A percentile compares a stretch with the other conserved stretches of the same genome.
These are phyloP conservation scores for Anagrus nilaparvatae DNA, from an alignment of 1,140 invertebrate species.

Conservation along the genomic window DNA sequence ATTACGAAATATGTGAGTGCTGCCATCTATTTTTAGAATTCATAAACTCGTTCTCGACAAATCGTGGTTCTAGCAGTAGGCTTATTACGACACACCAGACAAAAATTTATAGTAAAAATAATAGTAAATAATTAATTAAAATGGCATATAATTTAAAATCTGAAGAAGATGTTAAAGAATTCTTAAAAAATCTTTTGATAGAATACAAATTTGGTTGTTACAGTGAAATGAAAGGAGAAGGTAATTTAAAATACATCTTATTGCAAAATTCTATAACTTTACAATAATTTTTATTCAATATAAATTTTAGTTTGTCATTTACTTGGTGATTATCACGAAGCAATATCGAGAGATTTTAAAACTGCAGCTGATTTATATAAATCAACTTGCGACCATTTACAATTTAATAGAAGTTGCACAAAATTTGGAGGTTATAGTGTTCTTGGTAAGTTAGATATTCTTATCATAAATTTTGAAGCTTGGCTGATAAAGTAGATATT, in stretches of 20 bases:
- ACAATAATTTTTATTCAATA: not conserved
- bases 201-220: constrained; percentile 89
- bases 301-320: constrained; percentile 82
- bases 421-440: constrained; percentile 68
- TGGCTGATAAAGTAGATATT: too few relatives aligned
- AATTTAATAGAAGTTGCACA: constrained; percentile 71
- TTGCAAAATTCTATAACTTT: not conserved
- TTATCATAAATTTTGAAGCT: too few relatives aligned
- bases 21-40: not conserved
- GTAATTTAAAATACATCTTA: too few relatives aligned
- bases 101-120: constrained; percentile 1
- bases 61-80: not conserved
- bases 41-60: not conserved
- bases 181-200: constrained; percentile 76
- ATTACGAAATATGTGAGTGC: too few relatives aligned
- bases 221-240: constrained; percentile 69
- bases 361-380: constrained; percentile 71
- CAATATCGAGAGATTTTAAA: constrained; percentile 65
- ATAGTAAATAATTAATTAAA: constrained; percentile 5
- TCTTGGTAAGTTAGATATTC: constrained; percentile 45
- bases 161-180: constrained; percentile 77
- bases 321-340: constrained; percentile 77
- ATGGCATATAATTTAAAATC: constrained; percentile 68
- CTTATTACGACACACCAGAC: not conserved
- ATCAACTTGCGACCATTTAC: constrained; percentile 74